These are phyloP conservation scores for Sialis fuliginosa DNA, from an alignment of 2,888 invertebrate species.

Conservation along the genomic window DNA sequence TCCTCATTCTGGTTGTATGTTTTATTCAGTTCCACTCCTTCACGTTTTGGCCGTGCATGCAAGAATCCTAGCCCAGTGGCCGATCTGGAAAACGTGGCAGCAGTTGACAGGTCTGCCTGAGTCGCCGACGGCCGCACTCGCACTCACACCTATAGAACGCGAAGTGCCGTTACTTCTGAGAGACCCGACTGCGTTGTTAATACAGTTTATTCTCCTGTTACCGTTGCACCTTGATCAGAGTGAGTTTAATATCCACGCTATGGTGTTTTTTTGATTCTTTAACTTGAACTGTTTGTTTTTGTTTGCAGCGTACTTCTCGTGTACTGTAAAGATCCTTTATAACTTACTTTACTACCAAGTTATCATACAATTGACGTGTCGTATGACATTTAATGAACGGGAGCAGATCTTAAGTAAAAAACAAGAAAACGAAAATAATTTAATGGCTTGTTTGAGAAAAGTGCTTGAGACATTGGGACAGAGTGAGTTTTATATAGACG, in stretches of 20 bases:
- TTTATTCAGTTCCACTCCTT: slow-evolving; percentile 57
- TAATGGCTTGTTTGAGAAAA: slow-evolving; percentile 24
- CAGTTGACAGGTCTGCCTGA: slow-evolving; percentile 29
- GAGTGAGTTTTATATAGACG: slow-evolving; percentile 44
- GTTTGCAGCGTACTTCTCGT: slow-evolving; percentile 69
- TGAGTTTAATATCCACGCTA: slow-evolving; percentile 28
- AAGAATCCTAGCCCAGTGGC: slow-evolving; percentile 46
- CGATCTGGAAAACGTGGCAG: slow-evolving; percentile 38
- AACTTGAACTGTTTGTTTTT: neutral
- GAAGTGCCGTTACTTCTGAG: slow-evolving; percentile 72
- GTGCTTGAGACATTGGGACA: slow-evolving; percentile 31
- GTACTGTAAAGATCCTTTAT: slow-evolving; percentile 74
- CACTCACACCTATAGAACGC: slow-evolving; percentile 25
- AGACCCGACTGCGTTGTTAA: slow-evolving; percentile 70
- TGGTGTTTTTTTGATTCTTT: neutral
- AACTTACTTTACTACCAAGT: slow-evolving; percentile 82
- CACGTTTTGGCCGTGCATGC: slow-evolving; percentile 79
- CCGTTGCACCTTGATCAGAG: slow-evolving; percentile 76
- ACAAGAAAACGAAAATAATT: slow-evolving; percentile 16
- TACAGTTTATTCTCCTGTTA: slow-evolving; percentile 72
- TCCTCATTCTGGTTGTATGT: slow-evolving; percentile 10
- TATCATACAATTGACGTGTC: slow-evolving; percentile 58
- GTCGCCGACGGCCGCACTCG: slow-evolving; percentile 14
- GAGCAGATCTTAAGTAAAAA: slow-evolving; percentile 27
- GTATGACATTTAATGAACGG: slow-evolving; percentile 45